These are phyloP conservation scores for Dastarcus helophoroides DNA, from an alignment of 2,888 invertebrate species.

Conservation along the genomic window DNA sequence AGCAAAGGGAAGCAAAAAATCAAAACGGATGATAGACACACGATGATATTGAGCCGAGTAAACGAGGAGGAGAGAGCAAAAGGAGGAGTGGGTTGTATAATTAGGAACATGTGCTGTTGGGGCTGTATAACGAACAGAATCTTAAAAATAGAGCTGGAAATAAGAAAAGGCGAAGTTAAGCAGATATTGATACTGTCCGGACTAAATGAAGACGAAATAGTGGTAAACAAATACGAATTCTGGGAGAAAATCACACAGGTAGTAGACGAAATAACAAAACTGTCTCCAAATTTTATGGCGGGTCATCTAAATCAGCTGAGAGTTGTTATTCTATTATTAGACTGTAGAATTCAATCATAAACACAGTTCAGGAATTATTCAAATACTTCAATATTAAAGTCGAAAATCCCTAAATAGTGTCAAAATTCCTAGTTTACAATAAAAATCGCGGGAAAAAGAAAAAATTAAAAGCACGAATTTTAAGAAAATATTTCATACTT, in stretches of 20 bases:
- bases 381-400: no score
- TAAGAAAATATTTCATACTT: no score
- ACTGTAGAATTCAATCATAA: no score
- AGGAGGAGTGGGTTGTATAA: neutral
- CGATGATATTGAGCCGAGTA: neutral
- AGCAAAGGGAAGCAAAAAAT: neutral
- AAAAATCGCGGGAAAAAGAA: no score
- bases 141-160: neutral
- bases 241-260: conserved; percentile 1
- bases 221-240: no score
- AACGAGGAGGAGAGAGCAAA: neutral
- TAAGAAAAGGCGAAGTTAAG: neutral
- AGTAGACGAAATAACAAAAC: neutral
- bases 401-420: no score
- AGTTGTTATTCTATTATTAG: no score
- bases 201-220: conserved; percentile 2
- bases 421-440: no score
- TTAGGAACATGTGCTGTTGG: neutral
- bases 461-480: no score
- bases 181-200: neutral
- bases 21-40: neutral
- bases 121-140: neutral
- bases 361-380: no score
- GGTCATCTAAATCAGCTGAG: no score
- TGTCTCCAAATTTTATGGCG: no score